Base-by-base conservation (phyloP, 1,140 invertebrate genomes). In the Calephelis nemesis region DNA sequence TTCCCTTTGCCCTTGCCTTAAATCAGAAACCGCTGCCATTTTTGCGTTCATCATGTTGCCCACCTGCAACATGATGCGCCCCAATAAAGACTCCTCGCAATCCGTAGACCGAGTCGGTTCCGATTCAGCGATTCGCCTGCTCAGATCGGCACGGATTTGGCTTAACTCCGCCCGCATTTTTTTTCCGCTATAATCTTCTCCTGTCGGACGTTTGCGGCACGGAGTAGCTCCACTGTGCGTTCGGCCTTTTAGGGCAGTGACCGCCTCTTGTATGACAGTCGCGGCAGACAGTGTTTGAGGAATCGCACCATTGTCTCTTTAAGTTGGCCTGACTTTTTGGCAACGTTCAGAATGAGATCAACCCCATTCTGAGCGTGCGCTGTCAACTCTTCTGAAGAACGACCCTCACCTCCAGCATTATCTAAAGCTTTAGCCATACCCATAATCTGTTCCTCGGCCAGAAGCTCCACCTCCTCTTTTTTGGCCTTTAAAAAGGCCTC, bases 41-140 rank as follows among this genome's bases (percentile, higher is more conserved):
- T 54, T 54, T 5, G 52, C 52, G 52, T 54, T 15, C 52, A 54
- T 54, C 52, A 54, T 54, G 19, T 54, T 54, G 52, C 52, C 52
- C 8, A 54, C 52, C 4, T 54, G 52, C 52, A 54, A 30, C 52
- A 54, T 30, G 15, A 54, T 30, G 52, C 52, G 52, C 6, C 52
- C 52, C 52, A 54, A 0, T 9, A 54, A 19, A 15, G 52, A 13
- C 52, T 54, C 52, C 9, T 30, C 52, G 5, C 13, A 0, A 1
- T 54, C 52, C 8, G 0, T 13, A 0, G 50, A n/a, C 9, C 7
- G 3, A 15, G 6, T 2, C 6, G 0, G 13, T 3, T 30, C 52
- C 0, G 52, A 15, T 10, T 30, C 52, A 1, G 52, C 9, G 13
- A 1, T 19, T 0, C 1, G 8, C 4, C 9, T 54, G 3, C 13